Evolutionary conservation across 1,140 invertebrate species (phyloP).

Genomic region (Thaumatotibia leucotreta): DNA sequence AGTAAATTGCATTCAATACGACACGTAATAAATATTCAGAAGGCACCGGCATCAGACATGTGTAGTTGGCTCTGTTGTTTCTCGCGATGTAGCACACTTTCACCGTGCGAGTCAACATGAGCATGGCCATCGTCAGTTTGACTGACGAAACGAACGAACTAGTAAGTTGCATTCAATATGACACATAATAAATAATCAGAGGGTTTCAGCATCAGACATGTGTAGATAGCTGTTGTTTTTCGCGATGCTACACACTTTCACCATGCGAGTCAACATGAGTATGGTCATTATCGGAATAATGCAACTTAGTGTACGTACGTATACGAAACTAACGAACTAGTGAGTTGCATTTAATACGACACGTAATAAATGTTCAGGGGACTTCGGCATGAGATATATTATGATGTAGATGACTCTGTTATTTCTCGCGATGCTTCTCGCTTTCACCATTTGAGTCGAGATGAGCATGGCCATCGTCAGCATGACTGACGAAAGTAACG

Average conservation of each 20-base stretch:
- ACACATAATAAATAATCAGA: not conserved
- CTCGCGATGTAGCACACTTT: constrained; percentile 79
- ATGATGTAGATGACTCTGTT: too few relatives aligned
- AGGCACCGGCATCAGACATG: constrained; percentile 78
- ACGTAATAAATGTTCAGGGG: not conserved
- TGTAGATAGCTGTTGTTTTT: constrained; percentile 72
- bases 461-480: too few relatives aligned
- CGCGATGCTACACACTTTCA: not conserved
- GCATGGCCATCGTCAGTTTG: constrained; percentile 83
- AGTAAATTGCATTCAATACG: not conserved
- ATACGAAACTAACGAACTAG: constrained; percentile 30
- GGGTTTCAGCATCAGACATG: not conserved
- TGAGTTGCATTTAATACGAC: not conserved
- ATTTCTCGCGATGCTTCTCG: too few relatives aligned
- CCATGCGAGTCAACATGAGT: not conserved
- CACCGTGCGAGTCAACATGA: constrained; percentile 79
- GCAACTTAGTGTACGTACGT: too few relatives aligned
- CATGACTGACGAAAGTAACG: too few relatives aligned
- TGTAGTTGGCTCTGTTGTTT: constrained; percentile 79
- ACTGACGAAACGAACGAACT: constrained; percentile 51
- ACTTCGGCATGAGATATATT: too few relatives aligned
- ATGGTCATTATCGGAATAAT: constrained; percentile 80
- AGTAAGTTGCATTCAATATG: constrained; percentile 9
- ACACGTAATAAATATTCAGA: constrained; percentile 20
- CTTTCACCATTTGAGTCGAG: too few relatives aligned